Conservation (phyloP, 2,888 invertebrate genomes). For the Hyppa rectilinea region DNA sequence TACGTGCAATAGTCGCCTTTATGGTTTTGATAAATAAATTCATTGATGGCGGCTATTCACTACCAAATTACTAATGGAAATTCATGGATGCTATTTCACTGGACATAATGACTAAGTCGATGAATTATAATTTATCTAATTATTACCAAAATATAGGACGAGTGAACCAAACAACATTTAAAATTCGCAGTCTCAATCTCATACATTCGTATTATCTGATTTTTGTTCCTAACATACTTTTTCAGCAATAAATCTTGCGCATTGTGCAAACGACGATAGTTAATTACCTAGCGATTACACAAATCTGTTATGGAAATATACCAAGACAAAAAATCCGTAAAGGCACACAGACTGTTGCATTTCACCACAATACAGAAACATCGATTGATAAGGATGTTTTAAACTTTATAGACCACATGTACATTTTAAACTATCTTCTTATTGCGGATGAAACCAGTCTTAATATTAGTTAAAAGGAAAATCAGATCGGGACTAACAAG, state of each 20-base stretch:
- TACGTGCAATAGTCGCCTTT: conserved; percentile 39
- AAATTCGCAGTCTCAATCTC: not conserved
- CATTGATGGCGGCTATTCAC: not conserved
- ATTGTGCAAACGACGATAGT: conserved; percentile 37
- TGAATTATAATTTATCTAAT: not conserved
- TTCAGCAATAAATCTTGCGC: conserved; percentile 30
- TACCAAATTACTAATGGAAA: conserved; percentile 4
- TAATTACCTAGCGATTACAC: conserved; percentile 44
- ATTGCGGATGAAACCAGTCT: conserved; percentile 12
- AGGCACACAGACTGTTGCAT: conserved; percentile 16
- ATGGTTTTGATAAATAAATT: conserved; percentile 9
- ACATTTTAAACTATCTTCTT: conserved; percentile 24
- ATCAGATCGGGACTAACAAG: conserved; percentile 7
- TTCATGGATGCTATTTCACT: not conserved
- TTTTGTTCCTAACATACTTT: conserved; percentile 9
- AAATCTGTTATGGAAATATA: conserved; percentile 22
- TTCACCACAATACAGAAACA: conserved; percentile 19
- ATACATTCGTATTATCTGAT: conserved; percentile 6
- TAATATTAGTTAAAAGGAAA: conserved; percentile 6
- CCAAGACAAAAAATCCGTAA: conserved; percentile 32
- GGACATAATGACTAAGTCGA: not conserved
- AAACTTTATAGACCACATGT: not conserved
- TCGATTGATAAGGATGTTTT: not conserved
- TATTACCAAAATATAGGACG: conserved; percentile 11
- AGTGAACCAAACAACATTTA: not conserved